Base-by-base conservation (phyloP, 2,797 vertebrate genomes). In the Microhierax caerulescens region DNA sequence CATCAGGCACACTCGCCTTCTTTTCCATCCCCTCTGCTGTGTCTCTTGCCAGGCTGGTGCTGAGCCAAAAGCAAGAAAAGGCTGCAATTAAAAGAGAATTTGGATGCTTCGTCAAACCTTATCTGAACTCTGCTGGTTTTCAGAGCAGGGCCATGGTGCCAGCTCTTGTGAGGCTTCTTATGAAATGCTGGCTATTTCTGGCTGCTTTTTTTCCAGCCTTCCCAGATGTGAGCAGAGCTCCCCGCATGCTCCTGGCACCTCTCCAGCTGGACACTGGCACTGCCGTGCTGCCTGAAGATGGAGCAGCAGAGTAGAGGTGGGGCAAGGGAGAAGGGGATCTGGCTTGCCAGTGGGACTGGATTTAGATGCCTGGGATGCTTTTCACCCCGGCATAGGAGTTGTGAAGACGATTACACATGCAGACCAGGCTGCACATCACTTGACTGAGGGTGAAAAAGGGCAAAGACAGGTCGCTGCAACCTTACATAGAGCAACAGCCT, bases 101-200 rank as follows among this genome's bases (percentile, higher is more conserved):
- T 79, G 54, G 69, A 50, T 51, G 51, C 28, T 92, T 90, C 5
- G 4, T 39, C 67, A 61, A 53, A 92, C 56, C 59, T 74, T 73
- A 88, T 53, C 73, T 65, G 83, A 79, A 64, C 73, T 78, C 36
- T 0, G 0, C 37, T 86, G 76, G 61, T 82, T 91, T 50, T 43
- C 75, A 57, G 78, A 23, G 4, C 0, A 0, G 23, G 89, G 67
- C 81, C 2, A 0, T 0, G 2, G 61, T 0, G 3, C 74, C 64
- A 68, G 75, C 57, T 37, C 48, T 59, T 1, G 1, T 15, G 61
- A 85, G 45, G 65, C 39, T 54, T 23, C 63, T 65, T 65, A 45
- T 0, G 1, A 88, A 96, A 90, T 2, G 1, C 53, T 88, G 68
- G 72, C 43, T 87, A 65, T 90, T 95, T 88, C 81, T 91, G 69